Percentiles rank a stretch among this genome's conserved stretches.
These are phyloP conservation scores for Drosophila rellima DNA, from an alignment of 2,888 invertebrate genomes.

Conservation along the genomic window DNA sequence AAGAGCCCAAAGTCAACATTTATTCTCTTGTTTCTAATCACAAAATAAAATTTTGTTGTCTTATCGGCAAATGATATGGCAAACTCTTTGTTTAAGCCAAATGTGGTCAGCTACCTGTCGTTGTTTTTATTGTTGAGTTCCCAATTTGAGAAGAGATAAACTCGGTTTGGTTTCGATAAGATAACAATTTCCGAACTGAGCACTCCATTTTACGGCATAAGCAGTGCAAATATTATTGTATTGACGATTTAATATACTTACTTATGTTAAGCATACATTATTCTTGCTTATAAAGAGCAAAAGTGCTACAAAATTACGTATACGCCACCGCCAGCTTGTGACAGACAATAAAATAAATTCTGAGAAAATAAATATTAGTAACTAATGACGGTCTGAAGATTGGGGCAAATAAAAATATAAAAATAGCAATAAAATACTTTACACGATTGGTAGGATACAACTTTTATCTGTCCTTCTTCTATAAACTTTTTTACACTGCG, in stretches of 20 bases:
- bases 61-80: slow-evolving; percentile 71
- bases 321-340: neutral
- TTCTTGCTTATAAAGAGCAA: neutral
- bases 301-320: neutral
- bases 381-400: neutral
- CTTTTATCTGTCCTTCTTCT: neutral
- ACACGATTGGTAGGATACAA: too few relatives aligned
- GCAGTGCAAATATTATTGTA: slow-evolving; percentile 32
- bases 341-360: neutral
- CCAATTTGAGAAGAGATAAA: slow-evolving; percentile 62
- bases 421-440: neutral
- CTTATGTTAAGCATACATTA: neutral
- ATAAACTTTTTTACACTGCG: slow-evolving; percentile 9
- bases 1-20: slow-evolving; percentile 21
- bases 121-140: slow-evolving; percentile 29
- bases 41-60: slow-evolving; percentile 35
- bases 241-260: slow-evolving; percentile 29
- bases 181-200: slow-evolving; percentile 28
- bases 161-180: slow-evolving; percentile 54
- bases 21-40: slow-evolving; percentile 61
- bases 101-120: slow-evolving; percentile 65
- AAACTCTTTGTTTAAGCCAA: slow-evolving; percentile 64
- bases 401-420: neutral
- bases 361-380: neutral
- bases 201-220: slow-evolving; percentile 16